A percentile compares a stretch with the other conserved stretches of the same genome.
Conservation (phyloP, 2,888 invertebrate species). For the Hypercompe scribonia region DNA sequence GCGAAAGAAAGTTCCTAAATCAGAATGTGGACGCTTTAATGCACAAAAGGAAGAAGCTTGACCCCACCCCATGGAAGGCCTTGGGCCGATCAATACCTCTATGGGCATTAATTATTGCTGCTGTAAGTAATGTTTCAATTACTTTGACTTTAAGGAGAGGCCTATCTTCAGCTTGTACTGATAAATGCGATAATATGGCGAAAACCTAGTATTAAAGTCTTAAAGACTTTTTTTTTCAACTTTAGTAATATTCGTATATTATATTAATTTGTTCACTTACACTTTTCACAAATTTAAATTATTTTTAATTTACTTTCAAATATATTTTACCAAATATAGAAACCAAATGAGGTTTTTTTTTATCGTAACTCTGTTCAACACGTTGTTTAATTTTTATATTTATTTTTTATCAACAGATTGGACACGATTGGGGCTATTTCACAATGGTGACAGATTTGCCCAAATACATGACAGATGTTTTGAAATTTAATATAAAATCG, state of each 20-base stretch:
- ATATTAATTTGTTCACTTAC: too few species aligned
- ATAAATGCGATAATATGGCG: too few species aligned
- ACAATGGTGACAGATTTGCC: conserved; percentile 91
- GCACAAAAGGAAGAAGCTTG: conserved; percentile 75
- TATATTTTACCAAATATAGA: too few species aligned
- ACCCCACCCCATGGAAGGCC: conserved; percentile 90
- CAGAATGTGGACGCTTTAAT: conserved; percentile 86
- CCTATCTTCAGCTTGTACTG: too few species aligned
- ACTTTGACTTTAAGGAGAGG: too few species aligned
- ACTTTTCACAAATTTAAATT: background rate
- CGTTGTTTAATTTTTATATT: background rate
- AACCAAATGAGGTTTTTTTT: background rate
- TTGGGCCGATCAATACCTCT: conserved; percentile 89
- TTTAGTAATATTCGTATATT: too few species aligned
- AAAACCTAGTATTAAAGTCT: too few species aligned
- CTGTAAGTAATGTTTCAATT: conserved; percentile 72
- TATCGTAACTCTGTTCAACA: background rate
- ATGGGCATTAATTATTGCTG: conserved; percentile 91
- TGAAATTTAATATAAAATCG: conserved; percentile 88
- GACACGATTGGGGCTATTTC: conserved; percentile 91
- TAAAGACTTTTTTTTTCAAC: too few species aligned
- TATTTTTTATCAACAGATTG: conserved; percentile 77
- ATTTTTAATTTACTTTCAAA: too few species aligned
- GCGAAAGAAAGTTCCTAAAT: conserved; percentile 83
- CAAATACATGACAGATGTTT: conserved; percentile 89